Conservation (phyloP, 2,113 vertebrate species). For the Gyps fulvus region DNA sequence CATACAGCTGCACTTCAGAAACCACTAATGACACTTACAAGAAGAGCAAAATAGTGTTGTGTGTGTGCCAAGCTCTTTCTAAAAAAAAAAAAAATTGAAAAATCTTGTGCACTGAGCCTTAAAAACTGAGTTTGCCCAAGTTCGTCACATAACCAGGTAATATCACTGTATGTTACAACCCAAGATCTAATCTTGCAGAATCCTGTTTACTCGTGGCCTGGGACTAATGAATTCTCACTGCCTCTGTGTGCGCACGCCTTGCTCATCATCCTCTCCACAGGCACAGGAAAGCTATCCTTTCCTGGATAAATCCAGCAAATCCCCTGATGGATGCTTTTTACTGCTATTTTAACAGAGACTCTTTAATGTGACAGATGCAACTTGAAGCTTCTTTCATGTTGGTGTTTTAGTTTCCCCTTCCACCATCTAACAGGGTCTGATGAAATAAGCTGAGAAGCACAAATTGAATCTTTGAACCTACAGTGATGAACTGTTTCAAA, state of each 20-base stretch:
- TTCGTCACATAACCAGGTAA: neutral
- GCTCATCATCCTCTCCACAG: neutral
- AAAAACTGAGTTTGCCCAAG: neutral
- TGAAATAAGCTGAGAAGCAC: neutral
- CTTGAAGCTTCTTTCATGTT: constrained; percentile 9
- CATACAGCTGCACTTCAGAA: neutral
- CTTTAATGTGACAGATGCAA: constrained; percentile 34
- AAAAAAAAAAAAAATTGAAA: neutral
- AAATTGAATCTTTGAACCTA: neutral
- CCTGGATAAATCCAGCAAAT: neutral
- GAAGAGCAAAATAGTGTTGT: neutral
- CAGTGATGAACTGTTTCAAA: neutral
- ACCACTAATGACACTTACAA: neutral
- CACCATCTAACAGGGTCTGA: neutral
- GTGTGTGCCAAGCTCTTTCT: neutral
- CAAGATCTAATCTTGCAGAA: neutral
- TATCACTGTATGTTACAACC: neutral
- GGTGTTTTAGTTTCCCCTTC: neutral
- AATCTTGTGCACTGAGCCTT: neutral
- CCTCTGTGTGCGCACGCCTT: neutral
- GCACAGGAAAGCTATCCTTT: neutral
- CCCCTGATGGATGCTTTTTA: neutral
- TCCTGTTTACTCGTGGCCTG: neutral
- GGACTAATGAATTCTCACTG: neutral
- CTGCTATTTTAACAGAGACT: neutral